Conservation (phyloP, 2,888 invertebrate species). For the Drosophila gaucha region DNA sequence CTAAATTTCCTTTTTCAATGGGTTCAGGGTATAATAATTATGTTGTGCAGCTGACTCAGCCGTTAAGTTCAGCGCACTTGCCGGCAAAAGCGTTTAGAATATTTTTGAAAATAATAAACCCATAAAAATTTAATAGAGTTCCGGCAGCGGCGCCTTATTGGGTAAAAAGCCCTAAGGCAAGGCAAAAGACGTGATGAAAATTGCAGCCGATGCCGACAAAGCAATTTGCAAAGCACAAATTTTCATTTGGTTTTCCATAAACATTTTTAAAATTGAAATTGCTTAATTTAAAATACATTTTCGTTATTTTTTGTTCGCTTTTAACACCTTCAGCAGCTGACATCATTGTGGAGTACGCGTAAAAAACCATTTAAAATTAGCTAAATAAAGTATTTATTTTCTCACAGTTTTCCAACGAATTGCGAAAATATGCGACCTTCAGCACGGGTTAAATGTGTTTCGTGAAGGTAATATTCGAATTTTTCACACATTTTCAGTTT, state of each 20-base stretch:
- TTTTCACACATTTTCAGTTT: conserved; percentile 42
- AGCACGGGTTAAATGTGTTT: conserved; percentile 5
- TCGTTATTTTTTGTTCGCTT: neutral
- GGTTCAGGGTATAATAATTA: no score
- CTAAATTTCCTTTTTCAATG: no score
- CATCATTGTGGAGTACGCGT: conserved; percentile 29
- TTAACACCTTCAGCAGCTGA: conserved; percentile 29
- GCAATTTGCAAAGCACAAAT: conserved; percentile 11
- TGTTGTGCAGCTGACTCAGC: conserved; percentile 40
- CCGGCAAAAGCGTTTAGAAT: conserved; percentile 1
- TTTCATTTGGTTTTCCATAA: neutral
- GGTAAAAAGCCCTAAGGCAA: conserved; percentile 15
- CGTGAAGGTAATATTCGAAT: conserved; percentile 34
- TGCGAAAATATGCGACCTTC: conserved; percentile 28
- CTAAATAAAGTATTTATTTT: conserved; percentile 6
- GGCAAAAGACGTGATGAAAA: conserved; percentile 39
- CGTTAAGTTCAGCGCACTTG: conserved; percentile 55
- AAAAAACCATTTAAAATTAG: conserved; percentile 14
- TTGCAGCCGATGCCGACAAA: conserved; percentile 42
- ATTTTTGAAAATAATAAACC: neutral
- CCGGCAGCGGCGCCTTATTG: conserved; percentile 18
- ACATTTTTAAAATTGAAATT: conserved; percentile 21
- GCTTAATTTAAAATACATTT: conserved; percentile 25
- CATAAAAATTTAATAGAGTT: conserved; percentile 19
- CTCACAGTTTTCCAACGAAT: neutral